Conservation (phyloP, 2,888 invertebrate genomes). For the Cosmorhoe ocellata region DNA sequence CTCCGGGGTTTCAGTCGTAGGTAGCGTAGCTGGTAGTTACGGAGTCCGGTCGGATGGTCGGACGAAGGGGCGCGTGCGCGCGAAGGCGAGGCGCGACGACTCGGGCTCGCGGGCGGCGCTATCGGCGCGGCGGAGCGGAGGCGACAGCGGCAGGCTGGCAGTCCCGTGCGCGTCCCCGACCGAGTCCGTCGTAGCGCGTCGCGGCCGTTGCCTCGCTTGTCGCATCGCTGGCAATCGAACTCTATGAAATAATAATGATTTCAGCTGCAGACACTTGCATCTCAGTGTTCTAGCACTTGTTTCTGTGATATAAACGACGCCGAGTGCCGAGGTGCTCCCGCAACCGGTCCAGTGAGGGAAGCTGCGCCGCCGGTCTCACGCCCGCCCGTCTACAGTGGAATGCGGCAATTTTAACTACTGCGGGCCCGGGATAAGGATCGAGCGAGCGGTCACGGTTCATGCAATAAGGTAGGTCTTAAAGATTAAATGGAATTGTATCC, state of each 20-base stretch:
- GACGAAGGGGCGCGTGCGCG: conserved; percentile 53
- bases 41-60: conserved; percentile 30
- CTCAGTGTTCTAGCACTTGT: conserved; percentile 62
- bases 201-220: conserved; percentile 37
- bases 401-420: conserved; percentile 82
- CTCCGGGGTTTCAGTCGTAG: conserved; percentile 37
- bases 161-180: conserved; percentile 69
- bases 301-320: conserved; percentile 64
- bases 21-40: neutral
- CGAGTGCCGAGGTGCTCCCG: conserved; percentile 44
- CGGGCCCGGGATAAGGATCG: conserved; percentile 73
- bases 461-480: conserved; percentile 59
- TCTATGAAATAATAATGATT: conserved; percentile 66
- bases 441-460: conserved; percentile 55
- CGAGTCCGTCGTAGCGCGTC: conserved; percentile 50
- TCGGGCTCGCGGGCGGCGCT: conserved; percentile 1
- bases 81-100: conserved; percentile 31
- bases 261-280: conserved; percentile 45
- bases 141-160: conserved; percentile 37
- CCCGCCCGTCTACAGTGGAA: conserved; percentile 78
- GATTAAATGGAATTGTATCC: too few relatives aligned
- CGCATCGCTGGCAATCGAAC: conserved; percentile 55
- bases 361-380: conserved; percentile 76
- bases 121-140: conserved; percentile 34
- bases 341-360: conserved; percentile 76